phyloP scores from a whole-genome alignment of 2,888 invertebrate species.

The Willowsia nigromaculata region DNA sequence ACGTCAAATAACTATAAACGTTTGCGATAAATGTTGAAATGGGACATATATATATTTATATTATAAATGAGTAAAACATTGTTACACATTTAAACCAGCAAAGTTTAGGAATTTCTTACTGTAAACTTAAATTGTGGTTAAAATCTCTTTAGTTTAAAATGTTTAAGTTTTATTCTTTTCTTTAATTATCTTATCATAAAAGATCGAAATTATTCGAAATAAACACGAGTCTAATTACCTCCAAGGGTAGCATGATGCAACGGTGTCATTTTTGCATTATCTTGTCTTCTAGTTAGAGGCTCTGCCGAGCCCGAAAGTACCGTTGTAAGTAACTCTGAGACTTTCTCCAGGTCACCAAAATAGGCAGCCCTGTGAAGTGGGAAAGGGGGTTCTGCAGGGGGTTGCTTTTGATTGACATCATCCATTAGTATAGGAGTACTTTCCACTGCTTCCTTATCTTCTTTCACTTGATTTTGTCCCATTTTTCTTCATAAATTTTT shows the following conservation, averaged over 20 bases:
- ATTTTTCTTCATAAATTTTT: constrained; percentile 41
- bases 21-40: too few relatives aligned
- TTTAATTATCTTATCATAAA: too few relatives aligned
- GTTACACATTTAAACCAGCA: too few relatives aligned
- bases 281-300: constrained; percentile 65
- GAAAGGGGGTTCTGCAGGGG: constrained; percentile 48
- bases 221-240: constrained; percentile 41
- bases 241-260: constrained; percentile 70
- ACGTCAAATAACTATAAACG: too few relatives aligned
- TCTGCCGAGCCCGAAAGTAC: constrained; percentile 55
- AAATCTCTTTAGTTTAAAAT: too few relatives aligned
- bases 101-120: too few relatives aligned
- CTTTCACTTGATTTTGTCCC: constrained; percentile 74
- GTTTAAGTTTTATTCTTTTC: too few relatives aligned
- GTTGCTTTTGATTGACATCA: constrained; percentile 51
- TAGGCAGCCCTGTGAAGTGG: constrained; percentile 71
- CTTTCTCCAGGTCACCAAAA: constrained; percentile 71
- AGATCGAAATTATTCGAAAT: background rate
- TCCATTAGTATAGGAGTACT: constrained; percentile 67
- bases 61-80: too few relatives aligned
- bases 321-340: constrained; percentile 56
- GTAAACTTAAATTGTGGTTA: too few relatives aligned
- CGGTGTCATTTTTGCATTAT: constrained; percentile 68
- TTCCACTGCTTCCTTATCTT: constrained; percentile 57
- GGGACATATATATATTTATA: too few relatives aligned